Evolutionary conservation across 2,888 invertebrate species (phyloP), one percentile per base, ranked within the genome.

Genomic region (Lithosia quadra): DNA sequence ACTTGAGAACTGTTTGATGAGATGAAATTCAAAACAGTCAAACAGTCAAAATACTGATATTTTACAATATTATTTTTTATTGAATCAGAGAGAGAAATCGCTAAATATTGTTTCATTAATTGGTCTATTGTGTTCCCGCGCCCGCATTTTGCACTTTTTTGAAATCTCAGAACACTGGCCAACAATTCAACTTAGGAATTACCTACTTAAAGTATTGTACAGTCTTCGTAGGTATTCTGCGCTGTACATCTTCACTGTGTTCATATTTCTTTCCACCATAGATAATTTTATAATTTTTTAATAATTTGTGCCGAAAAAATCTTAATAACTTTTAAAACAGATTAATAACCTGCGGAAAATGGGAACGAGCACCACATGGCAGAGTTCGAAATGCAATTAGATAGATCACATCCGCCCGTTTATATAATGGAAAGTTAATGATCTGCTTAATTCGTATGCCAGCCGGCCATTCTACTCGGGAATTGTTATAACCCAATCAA

Each of bases 321-420:
- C 2, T 49, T n/a, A 1, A 49, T n/a, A n/a, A n/a, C n/a, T n/a
- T 49, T n/a, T 49, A 8, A 49, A 49, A 49, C n/a, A 49, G 18
- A 49, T 49, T 49, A 49, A 7, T 49, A 49, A n/a, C n/a, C n/a
- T 49, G 7, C 7, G 18, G 49, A n/a, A n/a, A 49, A 49, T 49
- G n/a, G 49, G 49, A 49, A 49, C 49, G n/a, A 49, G 49, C n/a
- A 49, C n/a, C 49, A 49, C 49, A 49, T 49, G 49, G 49, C 49
- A n/a, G 49, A 8, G 49, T 18, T n/a, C n/a, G 49, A 49, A 43
- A 49, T 49, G 49, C 49, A 49, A 49, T 49, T 49, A 49, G n/a
- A 49, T 49, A 49, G 49, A 49, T 49, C 49, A 49, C 49, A 49
- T n/a, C n/a, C 18, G n/a, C n/a, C 18, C 49, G 49, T 49, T 49